A percentile compares a stretch with the other conserved stretches of the same genome.
phyloP scores from a whole-genome alignment of 1,140 invertebrate species.

The Piezodorus guildinii region DNA sequence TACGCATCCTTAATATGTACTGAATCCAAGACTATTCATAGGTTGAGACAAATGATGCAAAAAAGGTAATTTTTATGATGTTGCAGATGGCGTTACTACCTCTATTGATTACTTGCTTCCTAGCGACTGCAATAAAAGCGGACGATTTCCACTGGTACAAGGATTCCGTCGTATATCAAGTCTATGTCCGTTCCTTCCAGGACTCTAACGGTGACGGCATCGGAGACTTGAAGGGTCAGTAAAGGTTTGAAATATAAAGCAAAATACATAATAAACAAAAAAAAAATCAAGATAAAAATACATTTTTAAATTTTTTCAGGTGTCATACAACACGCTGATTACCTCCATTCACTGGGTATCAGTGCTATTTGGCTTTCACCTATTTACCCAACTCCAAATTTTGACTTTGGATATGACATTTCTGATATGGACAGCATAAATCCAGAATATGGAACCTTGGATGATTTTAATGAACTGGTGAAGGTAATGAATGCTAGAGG shows the following conservation, averaged over 20 bases:
- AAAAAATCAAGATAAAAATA: too few relatives aligned
- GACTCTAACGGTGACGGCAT: slow-evolving; percentile 59
- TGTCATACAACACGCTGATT: not conserved
- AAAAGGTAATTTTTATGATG: too few relatives aligned
- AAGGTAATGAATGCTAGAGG: slow-evolving; percentile 41
- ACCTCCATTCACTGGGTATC: slow-evolving; percentile 32
- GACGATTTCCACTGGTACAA: slow-evolving; percentile 54
- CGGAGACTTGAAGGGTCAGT: slow-evolving; percentile 55
- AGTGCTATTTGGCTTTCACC: slow-evolving; percentile 51
- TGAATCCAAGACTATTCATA: too few relatives aligned
- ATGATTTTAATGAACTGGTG: slow-evolving; percentile 46
- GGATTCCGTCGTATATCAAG: slow-evolving; percentile 66
- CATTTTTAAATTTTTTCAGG: not conserved
- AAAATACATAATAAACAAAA: too few relatives aligned
- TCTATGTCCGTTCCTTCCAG: slow-evolving; percentile 69
- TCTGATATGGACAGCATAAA: slow-evolving; percentile 49
- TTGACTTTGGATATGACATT: slow-evolving; percentile 54
- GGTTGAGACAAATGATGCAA: too few relatives aligned
- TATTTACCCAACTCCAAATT: slow-evolving; percentile 51
- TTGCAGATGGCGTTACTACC: too few relatives aligned
- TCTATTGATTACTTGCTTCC: not conserved
- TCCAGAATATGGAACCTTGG: slow-evolving; percentile 45
- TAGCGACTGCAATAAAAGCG: not conserved
- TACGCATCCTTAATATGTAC: too few relatives aligned
- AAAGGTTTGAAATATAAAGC: too few relatives aligned